Evolutionary conservation across 2,888 invertebrate genomes (phyloP).

Genomic region (Drosophila planitibia): DNA sequence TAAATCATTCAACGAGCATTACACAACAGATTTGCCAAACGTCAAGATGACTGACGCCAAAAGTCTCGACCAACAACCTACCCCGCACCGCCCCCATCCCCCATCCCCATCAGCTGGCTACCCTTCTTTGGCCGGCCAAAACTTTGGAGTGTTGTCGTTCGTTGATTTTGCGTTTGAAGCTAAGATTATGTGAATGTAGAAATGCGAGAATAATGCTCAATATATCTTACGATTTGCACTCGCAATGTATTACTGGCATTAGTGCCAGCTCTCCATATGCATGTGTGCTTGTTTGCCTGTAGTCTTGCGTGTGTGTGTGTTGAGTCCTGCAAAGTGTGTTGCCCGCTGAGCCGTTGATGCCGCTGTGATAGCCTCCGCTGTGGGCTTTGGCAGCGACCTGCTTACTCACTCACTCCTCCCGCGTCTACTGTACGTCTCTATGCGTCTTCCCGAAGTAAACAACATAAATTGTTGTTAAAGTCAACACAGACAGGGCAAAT

Average conservation of each 20-base stretch:
- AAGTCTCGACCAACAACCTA: conserved; percentile 4
- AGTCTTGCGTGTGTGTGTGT: background rate
- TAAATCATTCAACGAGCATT: conserved; percentile 55
- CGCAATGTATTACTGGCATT: conserved; percentile 46
- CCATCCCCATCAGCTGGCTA: no score
- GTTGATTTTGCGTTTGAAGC: conserved; percentile 31
- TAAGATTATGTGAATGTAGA: conserved; percentile 33
- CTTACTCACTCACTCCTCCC: conserved; percentile 4
- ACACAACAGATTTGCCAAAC: conserved; percentile 29
- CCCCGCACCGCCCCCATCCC: background rate
- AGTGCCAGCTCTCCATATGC: conserved; percentile 7
- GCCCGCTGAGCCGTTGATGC: conserved; percentile 40
- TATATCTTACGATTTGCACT: conserved; percentile 55
- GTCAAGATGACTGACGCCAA: conserved; percentile 27
- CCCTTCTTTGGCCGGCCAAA: background rate
- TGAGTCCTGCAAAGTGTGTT: conserved; percentile 23
- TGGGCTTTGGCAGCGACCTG: background rate
- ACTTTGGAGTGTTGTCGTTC: conserved; percentile 3
- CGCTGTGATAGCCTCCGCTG: conserved; percentile 15
- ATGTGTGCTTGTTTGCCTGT: conserved; percentile 2
- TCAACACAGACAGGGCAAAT: conserved; percentile 69
- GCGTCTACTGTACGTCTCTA: conserved; percentile 23
- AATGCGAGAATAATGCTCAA: conserved; percentile 53
- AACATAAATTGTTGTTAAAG: conserved; percentile 78
- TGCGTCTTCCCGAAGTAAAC: conserved; percentile 68